Percentiles rank a stretch among this genome's conserved stretches.
Evolutionary conservation across 64 coral and sea anemone species (phyloP).

Genomic region (Astreopora myriophthalma): DNA sequence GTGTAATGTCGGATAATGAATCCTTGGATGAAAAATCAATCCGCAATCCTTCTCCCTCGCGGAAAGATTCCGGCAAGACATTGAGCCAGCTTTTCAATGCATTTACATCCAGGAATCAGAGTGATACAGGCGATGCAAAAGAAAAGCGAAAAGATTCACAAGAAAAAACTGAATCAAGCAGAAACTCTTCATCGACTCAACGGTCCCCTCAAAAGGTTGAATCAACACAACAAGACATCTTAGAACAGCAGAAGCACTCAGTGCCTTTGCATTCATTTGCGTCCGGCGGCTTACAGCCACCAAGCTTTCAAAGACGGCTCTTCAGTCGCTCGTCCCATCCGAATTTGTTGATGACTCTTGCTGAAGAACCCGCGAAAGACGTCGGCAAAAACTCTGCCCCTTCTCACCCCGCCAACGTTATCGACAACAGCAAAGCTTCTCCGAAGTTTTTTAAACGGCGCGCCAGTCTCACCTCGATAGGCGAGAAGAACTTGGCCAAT

Average conservation of each 20-base stretch:
- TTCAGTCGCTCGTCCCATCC: slow-evolving; percentile 16
- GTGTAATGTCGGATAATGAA: background rate
- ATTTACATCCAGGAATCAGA: background rate
- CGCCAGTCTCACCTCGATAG: background rate
- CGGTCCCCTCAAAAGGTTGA: background rate
- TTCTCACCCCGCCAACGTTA: background rate
- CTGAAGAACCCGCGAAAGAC: background rate
- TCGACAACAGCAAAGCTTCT: background rate
- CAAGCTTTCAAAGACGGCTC: background rate
- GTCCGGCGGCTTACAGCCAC: background rate
- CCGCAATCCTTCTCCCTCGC: background rate
- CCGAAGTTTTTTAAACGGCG: background rate
- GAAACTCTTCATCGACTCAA: background rate
- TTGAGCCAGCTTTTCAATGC: slow-evolving; percentile 6
- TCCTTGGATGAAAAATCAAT: background rate
- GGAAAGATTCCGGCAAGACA: background rate
- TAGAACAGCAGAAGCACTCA: slow-evolving; percentile 79
- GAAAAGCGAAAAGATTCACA: background rate
- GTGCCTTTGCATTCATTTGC: slow-evolving; percentile 69
- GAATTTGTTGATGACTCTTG: background rate
- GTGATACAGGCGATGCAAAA: background rate
- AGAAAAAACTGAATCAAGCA: background rate
- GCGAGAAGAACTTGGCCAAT: slow-evolving; percentile 26
- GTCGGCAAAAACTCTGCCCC: background rate
- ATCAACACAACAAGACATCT: slow-evolving; percentile 45